Evolutionary conservation across 2,113 vertebrate genomes (phyloP), one percentile per base, ranked within the genome.

Genomic region (Mobula birostris): DNA sequence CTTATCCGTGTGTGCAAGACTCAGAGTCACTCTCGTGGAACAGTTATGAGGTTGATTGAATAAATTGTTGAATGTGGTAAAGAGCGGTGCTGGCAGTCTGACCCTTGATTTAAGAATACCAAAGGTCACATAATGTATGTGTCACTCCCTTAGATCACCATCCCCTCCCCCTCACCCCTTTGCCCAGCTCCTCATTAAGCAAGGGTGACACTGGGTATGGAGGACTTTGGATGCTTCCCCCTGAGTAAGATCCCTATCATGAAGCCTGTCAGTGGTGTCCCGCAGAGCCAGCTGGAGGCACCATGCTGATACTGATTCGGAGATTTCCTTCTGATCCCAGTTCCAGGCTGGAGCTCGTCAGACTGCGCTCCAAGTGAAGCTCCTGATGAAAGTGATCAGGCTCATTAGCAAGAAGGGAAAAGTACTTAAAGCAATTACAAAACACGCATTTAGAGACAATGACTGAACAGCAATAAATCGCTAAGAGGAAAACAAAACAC

Each of bases 151-250:
- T 14, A 14, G 14, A 66, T 66, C 63, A 66, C 3, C 63, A 72
- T 15, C 70, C 70, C 70, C 70, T 21, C 72, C 72, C 72, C 63
- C 32, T 61, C 63, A 11, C 48, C 3, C 48, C 58, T 36, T 36
- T 36, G 4, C 17, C 19, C 19, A 95, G 95, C 96, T 77, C 96
- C 96, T 96, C 96, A 97, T 78, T 97, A 97, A 95, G 95, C 97
- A 95, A 94, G 95, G 95, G 96, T 94, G 95, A 94, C 95, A 5
- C 96, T 95, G 95, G 21, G 94, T 95, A 95, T 5, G 17, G 27
- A 95, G 95, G 96, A 96, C 96, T 96, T 97, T 97, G 97, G 96
- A 95, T 97, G 97, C 97, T 96, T 96, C 96, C 97, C 96, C 95
- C 96, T 95, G 96, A 96, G 95, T 96, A 96, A 97, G 97, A 97